These are phyloP conservation scores for Drosophila elegans DNA, from an alignment of 1,140 invertebrate species.

Conservation along the genomic window DNA sequence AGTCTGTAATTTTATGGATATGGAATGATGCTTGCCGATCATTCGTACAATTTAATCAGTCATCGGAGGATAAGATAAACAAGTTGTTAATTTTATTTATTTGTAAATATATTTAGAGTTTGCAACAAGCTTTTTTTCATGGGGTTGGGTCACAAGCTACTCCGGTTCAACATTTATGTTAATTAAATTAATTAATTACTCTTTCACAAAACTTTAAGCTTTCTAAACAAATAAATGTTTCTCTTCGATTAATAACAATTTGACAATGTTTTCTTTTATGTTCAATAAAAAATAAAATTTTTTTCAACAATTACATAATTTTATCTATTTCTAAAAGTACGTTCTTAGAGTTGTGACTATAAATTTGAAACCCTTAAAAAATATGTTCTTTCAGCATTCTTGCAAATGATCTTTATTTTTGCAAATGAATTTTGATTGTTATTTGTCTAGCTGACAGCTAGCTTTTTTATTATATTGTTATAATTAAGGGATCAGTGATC, in stretches of 20 bases:
- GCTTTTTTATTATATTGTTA: background rate
- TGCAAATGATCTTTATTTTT: no score
- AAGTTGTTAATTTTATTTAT: background rate
- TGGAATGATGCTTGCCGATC: conserved; percentile 8
- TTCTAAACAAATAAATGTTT: background rate
- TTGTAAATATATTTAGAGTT: no score
- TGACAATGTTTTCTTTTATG: background rate
- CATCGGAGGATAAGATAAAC: conserved; percentile 1
- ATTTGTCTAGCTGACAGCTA: no score
- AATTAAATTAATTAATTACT: background rate
- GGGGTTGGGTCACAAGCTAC: background rate
- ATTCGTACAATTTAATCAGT: conserved; percentile 4
- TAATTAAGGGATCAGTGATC: conserved; percentile 13
- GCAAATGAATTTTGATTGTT: background rate
- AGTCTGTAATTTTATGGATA: background rate
- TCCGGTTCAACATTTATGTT: background rate
- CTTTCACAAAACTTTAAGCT: background rate
- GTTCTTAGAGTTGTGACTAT: no score
- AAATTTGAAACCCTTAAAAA: background rate
- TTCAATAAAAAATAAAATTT: no score
- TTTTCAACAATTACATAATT: no score
- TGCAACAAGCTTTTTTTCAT: no score
- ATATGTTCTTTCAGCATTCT: background rate
- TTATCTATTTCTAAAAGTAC: no score
- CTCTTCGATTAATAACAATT: background rate